Conservation (phyloP, 23 tunicate genomes). For the Diplosoma virens region DNA sequence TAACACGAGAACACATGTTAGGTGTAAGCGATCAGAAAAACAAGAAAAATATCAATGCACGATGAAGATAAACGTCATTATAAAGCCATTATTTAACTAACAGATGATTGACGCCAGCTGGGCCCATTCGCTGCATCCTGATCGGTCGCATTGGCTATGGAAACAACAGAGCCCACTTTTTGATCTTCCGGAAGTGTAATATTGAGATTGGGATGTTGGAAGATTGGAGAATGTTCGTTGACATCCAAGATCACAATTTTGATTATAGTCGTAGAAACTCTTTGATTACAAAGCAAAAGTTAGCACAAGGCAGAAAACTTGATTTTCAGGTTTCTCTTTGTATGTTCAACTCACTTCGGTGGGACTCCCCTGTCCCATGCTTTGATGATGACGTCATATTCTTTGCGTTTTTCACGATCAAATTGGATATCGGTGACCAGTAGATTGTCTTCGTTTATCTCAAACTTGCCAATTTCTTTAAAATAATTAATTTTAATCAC, state of each 20-base stretch:
- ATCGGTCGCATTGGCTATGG: conserved; percentile 46
- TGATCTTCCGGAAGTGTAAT: conserved; percentile 50
- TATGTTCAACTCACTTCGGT: conserved; percentile 54
- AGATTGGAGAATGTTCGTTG: conserved; percentile 55
- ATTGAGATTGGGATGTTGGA: conserved; percentile 31
- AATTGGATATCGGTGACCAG: conserved; percentile 45
- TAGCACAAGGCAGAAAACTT: too few species aligned
- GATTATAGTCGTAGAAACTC: not conserved
- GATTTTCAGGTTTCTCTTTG: too few species aligned
- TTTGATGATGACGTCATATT: conserved; percentile 60
- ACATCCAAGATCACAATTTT: conserved; percentile 50
- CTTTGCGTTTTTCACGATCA: conserved; percentile 36
- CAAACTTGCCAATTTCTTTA: conserved; percentile 10
- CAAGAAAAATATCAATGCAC: too few species aligned
- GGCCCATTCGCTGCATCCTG: conserved; percentile 42
- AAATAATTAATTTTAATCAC: not conserved
- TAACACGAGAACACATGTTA: too few species aligned
- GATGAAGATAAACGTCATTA: too few species aligned
- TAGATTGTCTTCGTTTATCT: conserved; percentile 25
- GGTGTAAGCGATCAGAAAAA: too few species aligned
- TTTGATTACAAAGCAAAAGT: too few species aligned
- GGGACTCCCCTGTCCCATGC: conserved; percentile 75
- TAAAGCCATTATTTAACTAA: too few species aligned
- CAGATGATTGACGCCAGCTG: conserved; percentile 31
- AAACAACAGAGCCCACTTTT: conserved; percentile 36